phyloP scores from a whole-genome alignment of 2,113 vertebrate genomes.

The Pipra filicauda region DNA sequence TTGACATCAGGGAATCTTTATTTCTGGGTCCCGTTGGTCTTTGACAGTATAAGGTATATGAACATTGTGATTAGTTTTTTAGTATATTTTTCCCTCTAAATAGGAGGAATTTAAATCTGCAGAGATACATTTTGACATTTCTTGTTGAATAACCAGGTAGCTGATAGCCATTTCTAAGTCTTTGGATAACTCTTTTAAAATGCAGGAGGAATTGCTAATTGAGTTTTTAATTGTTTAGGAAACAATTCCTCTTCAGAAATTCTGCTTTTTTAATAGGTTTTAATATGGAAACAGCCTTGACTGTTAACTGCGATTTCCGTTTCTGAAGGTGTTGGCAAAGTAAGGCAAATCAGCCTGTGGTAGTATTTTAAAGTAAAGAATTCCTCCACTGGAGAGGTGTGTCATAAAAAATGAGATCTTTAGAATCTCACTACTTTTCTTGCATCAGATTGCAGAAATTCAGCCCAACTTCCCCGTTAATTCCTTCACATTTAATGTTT shows the following conservation, averaged over 20 bases:
- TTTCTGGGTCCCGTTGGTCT: not conserved
- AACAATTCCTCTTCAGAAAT: not conserved
- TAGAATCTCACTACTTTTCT: not conserved
- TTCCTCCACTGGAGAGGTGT: not conserved
- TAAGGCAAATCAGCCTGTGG: not conserved
- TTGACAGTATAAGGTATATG: not conserved
- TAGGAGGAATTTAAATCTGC: not conserved
- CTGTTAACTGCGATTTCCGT: not conserved
- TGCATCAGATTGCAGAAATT: not conserved
- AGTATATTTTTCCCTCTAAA: not conserved
- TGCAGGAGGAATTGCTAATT: not conserved
- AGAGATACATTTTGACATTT: not conserved
- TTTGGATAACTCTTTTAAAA: not conserved
- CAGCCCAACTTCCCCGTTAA: not conserved
- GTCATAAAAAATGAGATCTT: not conserved
- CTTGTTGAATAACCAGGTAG: not conserved
- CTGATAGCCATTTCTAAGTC: not conserved
- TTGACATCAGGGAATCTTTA: not conserved
- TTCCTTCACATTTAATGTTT: not conserved
- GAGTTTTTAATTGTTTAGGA: not conserved
- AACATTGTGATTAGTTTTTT: not conserved
- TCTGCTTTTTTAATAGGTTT: not conserved
- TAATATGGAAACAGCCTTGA: not conserved
- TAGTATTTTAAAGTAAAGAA: not conserved
- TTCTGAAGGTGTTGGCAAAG: not conserved